These are phyloP conservation scores for Dicrurus megarhynchus DNA, from an alignment of 2,113 vertebrate genomes.

Conservation along the genomic window DNA sequence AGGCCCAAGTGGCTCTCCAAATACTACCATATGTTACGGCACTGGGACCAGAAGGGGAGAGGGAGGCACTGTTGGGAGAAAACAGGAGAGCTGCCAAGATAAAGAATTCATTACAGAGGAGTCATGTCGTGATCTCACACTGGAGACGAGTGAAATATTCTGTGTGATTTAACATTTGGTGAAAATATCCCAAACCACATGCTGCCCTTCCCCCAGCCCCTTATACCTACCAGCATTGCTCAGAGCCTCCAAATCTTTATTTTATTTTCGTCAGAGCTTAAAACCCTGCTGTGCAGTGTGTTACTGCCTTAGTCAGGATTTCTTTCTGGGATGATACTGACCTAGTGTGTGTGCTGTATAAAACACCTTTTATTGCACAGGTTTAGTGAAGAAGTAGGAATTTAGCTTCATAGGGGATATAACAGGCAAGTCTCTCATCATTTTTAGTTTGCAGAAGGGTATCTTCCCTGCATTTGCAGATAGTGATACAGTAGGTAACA, in stretches of 20 bases:
- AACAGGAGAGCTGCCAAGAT: constrained; percentile 71
- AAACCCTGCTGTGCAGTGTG: neutral
- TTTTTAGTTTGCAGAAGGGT: neutral
- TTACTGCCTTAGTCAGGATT: neutral
- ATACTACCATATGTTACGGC: constrained; percentile 66
- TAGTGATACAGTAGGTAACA: neutral
- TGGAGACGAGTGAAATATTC: constrained; percentile 72
- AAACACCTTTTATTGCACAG: neutral
- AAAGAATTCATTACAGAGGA: constrained; percentile 79
- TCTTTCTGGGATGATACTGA: neutral
- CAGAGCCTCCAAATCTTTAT: neutral
- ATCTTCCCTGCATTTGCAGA: neutral
- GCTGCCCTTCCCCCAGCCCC: neutral
- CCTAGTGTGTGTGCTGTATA: neutral
- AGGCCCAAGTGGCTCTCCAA: constrained; percentile 29
- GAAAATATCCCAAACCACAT: constrained; percentile 66
- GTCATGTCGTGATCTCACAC: constrained; percentile 65
- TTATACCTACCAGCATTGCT: neutral
- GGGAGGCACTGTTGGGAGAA: constrained; percentile 45
- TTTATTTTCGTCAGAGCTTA: neutral
- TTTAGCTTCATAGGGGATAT: neutral
- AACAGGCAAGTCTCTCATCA: neutral
- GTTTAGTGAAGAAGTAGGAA: neutral
- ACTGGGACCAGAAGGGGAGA: constrained; percentile 9
- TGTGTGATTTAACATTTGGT: constrained; percentile 64